Evolutionary conservation across 2,888 invertebrate species (phyloP).

Genomic region (Calliphora vomitoria): DNA sequence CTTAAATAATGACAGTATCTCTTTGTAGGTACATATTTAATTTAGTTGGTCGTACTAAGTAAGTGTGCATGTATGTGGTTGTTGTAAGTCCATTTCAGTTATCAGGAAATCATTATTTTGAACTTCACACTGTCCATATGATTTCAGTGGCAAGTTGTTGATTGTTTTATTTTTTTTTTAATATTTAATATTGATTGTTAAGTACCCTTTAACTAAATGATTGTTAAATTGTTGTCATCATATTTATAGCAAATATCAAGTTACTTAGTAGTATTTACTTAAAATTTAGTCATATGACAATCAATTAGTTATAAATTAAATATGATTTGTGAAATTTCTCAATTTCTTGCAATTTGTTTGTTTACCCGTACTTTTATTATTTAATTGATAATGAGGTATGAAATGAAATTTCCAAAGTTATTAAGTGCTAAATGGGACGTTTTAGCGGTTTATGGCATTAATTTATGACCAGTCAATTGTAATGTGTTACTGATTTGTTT

Average conservation of each 20-base stretch:
- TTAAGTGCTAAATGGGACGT: conserved; percentile 55
- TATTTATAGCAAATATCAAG: not conserved
- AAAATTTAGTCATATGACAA: conserved; percentile 80
- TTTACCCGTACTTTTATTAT: not conserved
- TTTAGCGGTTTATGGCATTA: conserved; percentile 19
- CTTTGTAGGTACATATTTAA: not conserved
- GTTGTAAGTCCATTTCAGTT: conserved; percentile 5
- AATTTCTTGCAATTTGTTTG: conserved; percentile 14
- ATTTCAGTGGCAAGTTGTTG: conserved; percentile 57
- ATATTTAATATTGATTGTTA: conserved; percentile 21
- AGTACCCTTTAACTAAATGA: conserved; percentile 73
- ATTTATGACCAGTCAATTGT: conserved; percentile 41
- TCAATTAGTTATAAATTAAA: conserved; percentile 77
- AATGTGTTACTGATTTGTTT: conserved; percentile 37
- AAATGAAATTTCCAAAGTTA: conserved; percentile 45
- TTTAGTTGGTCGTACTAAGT: conserved; percentile 23
- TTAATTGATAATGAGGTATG: conserved; percentile 49
- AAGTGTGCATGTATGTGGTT: not conserved
- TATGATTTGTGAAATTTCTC: conserved; percentile 15
- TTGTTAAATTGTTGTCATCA: conserved; percentile 75
- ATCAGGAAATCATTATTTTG: conserved; percentile 47
- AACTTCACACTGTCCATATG: conserved; percentile 40
- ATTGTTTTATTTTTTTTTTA: not conserved
- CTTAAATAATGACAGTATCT: not conserved
- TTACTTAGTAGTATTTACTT: conserved; percentile 1